Conservation (phyloP, 2,113 vertebrate genomes). For the Neogale vison region DNA sequence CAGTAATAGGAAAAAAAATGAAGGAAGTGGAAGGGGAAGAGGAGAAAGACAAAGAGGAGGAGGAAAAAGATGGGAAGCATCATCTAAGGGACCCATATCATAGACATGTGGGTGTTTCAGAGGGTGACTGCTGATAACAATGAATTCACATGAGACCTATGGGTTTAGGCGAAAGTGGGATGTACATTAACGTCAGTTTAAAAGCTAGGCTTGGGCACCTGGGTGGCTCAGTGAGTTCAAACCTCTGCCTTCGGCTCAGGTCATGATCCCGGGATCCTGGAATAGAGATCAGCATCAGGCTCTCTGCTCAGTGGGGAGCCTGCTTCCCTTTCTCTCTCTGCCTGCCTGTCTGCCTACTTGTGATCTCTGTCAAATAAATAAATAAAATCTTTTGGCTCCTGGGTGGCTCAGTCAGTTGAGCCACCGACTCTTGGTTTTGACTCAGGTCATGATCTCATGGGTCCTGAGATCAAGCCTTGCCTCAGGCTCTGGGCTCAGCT, state of each 20-base stretch:
- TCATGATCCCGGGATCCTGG: background rate
- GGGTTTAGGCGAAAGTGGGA: background rate
- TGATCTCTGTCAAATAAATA: too few relatives aligned
- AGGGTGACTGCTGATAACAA: accelerated
- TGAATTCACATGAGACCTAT: background rate
- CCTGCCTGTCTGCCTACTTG: too few relatives aligned
- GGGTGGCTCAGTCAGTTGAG: too few relatives aligned
- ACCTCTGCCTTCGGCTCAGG: background rate
- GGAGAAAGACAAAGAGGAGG: background rate
- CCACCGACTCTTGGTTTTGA: too few relatives aligned
- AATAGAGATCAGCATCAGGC: accelerated
- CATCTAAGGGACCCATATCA: background rate
- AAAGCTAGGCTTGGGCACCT: background rate
- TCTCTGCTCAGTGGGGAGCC: too few relatives aligned
- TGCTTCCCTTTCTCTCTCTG: too few relatives aligned
- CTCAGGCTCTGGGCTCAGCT: background rate
- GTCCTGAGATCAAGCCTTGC: background rate
- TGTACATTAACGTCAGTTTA: background rate
- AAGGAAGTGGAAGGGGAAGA: background rate
- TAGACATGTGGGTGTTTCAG: background rate
- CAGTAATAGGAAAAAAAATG: background rate
- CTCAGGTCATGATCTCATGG: background rate
- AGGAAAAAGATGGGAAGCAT: background rate
- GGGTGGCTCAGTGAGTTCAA: background rate
- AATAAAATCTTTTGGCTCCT: too few relatives aligned